These are phyloP conservation scores for Cariama cristata DNA, from an alignment of 2,113 vertebrate species.

Conservation along the genomic window DNA sequence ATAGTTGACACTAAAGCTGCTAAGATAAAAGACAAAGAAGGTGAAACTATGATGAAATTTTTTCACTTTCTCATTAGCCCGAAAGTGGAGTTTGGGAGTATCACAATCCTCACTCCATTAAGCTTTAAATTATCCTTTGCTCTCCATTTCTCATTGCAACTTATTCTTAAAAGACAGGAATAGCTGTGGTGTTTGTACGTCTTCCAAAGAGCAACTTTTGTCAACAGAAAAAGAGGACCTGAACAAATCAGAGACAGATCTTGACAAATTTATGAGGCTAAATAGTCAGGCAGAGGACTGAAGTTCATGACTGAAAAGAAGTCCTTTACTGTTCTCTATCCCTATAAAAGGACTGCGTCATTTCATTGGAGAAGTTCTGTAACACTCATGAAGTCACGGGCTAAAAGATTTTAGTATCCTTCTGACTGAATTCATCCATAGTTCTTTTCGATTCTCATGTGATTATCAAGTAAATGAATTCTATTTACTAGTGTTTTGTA, in stretches of 20 bases:
- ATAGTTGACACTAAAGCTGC: background rate
- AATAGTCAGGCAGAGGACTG: background rate
- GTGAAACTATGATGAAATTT: background rate
- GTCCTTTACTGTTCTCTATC: background rate
- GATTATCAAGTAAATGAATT: background rate
- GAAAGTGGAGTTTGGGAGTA: background rate
- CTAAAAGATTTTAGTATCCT: background rate
- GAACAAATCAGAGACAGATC: background rate
- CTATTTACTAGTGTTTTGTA: background rate
- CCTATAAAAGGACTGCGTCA: background rate
- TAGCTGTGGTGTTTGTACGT: background rate
- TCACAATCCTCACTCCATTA: background rate
- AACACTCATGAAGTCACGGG: background rate
- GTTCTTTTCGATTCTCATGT: background rate
- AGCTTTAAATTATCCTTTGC: background rate
- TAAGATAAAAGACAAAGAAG: background rate
- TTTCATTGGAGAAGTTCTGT: background rate
- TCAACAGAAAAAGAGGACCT: background rate
- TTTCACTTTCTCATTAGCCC: background rate
- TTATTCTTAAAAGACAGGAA: background rate
- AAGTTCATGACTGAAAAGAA: background rate
- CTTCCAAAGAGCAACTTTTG: background rate
- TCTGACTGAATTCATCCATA: background rate
- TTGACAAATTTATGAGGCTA: background rate
- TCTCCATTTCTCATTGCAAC: background rate